Evolutionary conservation across 2,797 vertebrate species (phyloP).

Genomic region (Glyptemys insculpta): DNA sequence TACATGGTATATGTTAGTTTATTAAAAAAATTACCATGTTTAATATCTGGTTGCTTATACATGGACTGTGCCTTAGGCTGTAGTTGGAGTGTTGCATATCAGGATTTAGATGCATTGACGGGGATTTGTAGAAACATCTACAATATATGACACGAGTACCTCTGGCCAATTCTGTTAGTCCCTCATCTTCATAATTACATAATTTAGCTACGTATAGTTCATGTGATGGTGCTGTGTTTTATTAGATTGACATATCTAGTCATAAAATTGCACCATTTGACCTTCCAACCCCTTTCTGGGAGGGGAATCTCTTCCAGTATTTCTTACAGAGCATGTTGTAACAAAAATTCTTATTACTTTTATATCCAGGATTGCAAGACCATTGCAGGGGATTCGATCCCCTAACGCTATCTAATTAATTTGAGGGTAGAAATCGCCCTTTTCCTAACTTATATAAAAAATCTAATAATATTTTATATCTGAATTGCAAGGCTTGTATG

Average conservation of each 20-base stretch:
- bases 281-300: slow-evolving; percentile 8
- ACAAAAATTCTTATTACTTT: slow-evolving; percentile 21
- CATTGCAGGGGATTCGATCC: fast-evolving
- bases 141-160: slow-evolving; percentile 29
- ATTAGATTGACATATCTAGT: slow-evolving; percentile 21
- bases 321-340: slow-evolving; percentile 32
- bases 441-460: not conserved
- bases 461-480: not conserved
- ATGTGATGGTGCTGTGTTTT: slow-evolving; percentile 61
- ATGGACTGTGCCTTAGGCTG: not conserved
- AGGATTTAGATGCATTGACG: slow-evolving; percentile 31
- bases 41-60: not conserved
- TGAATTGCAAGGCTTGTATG: not conserved
- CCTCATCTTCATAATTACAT: slow-evolving; percentile 54
- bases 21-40: not conserved
- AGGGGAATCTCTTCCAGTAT: not conserved
- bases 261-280: not conserved
- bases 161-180: slow-evolving; percentile 45
- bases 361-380: slow-evolving; percentile 4
- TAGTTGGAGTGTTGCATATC: slow-evolving; percentile 17
- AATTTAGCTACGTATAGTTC: slow-evolving; percentile 67
- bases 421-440: not conserved
- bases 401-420: slow-evolving; percentile 9
- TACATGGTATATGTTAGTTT: slow-evolving; percentile 8
- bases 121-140: slow-evolving; percentile 22